phyloP scores from a whole-genome alignment of 2,888 invertebrate species.

The Ommatoiulus sabulosus region DNA sequence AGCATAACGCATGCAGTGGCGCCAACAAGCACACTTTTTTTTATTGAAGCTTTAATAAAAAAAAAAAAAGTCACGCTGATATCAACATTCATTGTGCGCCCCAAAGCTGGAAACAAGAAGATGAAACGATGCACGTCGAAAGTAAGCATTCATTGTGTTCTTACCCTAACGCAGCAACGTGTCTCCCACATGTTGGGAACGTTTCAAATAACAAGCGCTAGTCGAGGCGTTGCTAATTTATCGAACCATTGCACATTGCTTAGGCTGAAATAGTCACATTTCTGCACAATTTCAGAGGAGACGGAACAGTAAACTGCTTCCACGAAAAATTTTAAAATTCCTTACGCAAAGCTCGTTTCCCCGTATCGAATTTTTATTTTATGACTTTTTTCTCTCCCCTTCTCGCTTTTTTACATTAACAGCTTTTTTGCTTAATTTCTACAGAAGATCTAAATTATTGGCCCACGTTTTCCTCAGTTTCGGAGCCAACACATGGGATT shows the following conservation, averaged over 20 bases:
- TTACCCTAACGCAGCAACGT: neutral
- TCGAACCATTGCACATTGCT: neutral
- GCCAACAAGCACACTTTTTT: too few relatives aligned
- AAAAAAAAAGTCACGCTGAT: too few relatives aligned
- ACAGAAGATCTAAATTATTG: conserved; percentile 32
- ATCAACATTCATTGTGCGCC: too few relatives aligned
- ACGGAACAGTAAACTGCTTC: conserved; percentile 14
- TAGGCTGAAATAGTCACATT: neutral
- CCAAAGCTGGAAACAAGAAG: too few relatives aligned
- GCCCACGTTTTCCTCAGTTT: neutral
- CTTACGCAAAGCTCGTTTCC: neutral
- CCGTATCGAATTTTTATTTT: conserved; percentile 23
- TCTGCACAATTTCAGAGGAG: neutral
- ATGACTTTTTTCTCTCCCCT: neutral
- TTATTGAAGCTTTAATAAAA: too few relatives aligned
- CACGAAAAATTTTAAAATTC: neutral
- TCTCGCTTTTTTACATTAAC: conserved; percentile 28
- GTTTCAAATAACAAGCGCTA: conserved; percentile 17
- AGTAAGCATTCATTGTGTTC: too few relatives aligned
- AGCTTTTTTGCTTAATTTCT: conserved; percentile 40
- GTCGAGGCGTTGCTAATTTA: conserved; percentile 30
- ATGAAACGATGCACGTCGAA: too few relatives aligned
- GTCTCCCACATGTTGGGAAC: neutral
- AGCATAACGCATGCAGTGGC: too few relatives aligned
- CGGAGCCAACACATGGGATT: neutral